These are phyloP conservation scores for Actinia tenebrosa DNA, from an alignment of 64 coral and sea anemone species.

Conservation along the genomic window DNA sequence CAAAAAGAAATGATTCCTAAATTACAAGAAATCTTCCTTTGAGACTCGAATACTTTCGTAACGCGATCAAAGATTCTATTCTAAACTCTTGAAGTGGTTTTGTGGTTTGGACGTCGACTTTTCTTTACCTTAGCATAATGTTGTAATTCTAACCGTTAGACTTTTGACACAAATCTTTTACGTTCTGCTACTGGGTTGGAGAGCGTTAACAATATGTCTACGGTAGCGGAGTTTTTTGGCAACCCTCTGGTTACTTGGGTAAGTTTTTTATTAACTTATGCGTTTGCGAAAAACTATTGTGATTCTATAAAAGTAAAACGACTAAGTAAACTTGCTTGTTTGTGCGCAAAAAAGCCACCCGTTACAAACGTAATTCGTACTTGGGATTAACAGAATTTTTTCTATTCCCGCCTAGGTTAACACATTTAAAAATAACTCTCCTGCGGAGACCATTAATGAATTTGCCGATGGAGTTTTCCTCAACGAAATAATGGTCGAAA, in stretches of 20 bases:
- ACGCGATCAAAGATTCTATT: neutral
- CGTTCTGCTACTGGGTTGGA: slow-evolving; percentile 13
- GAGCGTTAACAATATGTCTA: slow-evolving; percentile 39
- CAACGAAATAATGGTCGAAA: slow-evolving; percentile 90
- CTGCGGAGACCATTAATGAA: slow-evolving; percentile 63
- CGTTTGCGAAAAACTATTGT: neutral
- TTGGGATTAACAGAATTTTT: neutral
- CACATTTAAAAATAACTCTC: slow-evolving; percentile 57
- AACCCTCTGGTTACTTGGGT: slow-evolving; percentile 80
- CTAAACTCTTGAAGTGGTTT: neutral
- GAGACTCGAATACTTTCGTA: neutral
- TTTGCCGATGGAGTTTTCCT: slow-evolving; percentile 93
- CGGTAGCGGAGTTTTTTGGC: slow-evolving; percentile 55
- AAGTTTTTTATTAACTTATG: slow-evolving; percentile 5
- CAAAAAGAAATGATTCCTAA: neutral
- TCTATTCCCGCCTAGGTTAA: slow-evolving; percentile 24
- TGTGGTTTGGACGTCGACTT: neutral
- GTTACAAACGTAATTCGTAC: neutral
- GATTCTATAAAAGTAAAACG: neutral
- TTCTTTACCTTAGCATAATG: slow-evolving; percentile 1
- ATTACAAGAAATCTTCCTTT: neutral
- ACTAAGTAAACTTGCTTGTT: slow-evolving; percentile 20
- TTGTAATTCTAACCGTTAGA: slow-evolving; percentile 22
- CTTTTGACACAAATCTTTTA: slow-evolving; percentile 5
- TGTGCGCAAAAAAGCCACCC: slow-evolving; percentile 7